Evolutionary conservation across 2,797 vertebrate genomes (phyloP).

Genomic region (Mycteria americana): DNA sequence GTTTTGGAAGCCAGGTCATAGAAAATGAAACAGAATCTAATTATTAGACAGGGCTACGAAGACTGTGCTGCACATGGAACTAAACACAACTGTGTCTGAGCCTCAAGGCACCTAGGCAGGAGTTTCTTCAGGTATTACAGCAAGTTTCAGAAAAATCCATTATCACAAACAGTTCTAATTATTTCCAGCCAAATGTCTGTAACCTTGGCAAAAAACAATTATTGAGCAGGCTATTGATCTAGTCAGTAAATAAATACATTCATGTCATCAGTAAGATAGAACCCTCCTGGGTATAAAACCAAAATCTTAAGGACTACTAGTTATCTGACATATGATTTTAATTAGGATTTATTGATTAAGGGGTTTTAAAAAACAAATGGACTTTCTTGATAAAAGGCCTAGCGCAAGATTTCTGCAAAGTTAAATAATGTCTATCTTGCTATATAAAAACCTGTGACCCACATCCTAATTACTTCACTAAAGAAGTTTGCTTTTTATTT

Average conservation of each 20-base stretch:
- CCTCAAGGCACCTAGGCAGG: neutral
- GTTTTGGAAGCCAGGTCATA: neutral
- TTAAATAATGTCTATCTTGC: slow-evolving; percentile 22
- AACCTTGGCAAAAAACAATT: slow-evolving; percentile 40
- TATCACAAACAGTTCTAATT: slow-evolving; percentile 32
- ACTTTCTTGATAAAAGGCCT: slow-evolving; percentile 23
- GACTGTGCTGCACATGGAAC: neutral
- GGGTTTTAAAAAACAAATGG: slow-evolving; percentile 41
- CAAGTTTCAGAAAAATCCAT: slow-evolving; percentile 35
- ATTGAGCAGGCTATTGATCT: slow-evolving; percentile 56
- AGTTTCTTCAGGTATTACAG: slow-evolving; percentile 19
- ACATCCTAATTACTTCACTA: neutral
- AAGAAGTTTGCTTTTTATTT: neutral
- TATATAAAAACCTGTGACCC: neutral
- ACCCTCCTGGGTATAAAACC: slow-evolving; percentile 35
- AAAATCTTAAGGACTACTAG: slow-evolving; percentile 46
- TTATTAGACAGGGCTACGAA: neutral
- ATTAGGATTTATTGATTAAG: slow-evolving; percentile 61
- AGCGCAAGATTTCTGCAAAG: neutral
- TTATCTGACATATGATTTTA: slow-evolving; percentile 62
- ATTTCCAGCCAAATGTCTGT: slow-evolving; percentile 34
- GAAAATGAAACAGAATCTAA: neutral
- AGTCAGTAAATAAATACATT: slow-evolving; percentile 60
- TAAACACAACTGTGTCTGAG: neutral
- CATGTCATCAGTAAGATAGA: slow-evolving; percentile 32